Evolutionary conservation across 1,140 invertebrate species (phyloP), one percentile per base, ranked within the genome.

Genomic region (Ctenoplectra terminalis): DNA sequence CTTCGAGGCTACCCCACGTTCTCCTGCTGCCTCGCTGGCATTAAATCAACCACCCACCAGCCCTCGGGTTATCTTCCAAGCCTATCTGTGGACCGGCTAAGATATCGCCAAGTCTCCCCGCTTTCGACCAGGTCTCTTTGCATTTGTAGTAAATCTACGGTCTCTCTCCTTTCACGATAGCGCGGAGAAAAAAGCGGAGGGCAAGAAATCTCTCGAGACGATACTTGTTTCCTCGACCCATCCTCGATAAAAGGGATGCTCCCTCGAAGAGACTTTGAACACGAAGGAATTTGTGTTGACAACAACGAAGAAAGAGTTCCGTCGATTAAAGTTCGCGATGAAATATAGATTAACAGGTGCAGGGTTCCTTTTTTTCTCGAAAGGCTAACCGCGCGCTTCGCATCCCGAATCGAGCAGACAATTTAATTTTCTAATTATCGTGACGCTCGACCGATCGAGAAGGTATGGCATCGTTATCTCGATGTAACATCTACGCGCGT

Each of bases 391-490:
- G 61, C 20, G 56, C 43, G 15, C 31, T 13, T 15, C 43, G 52
- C 2, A 60, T 66, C 46, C 88, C 77, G 67, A 86, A 87, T 58
- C 74, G 66, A 73, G 86, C 89, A 87, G 91, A 93, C 91, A 90
- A 93, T 93, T 93, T 93, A 93, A 94, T 94, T 93, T 93, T 94
- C 90, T 92, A 94, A 94, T 94, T 93, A 93, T 93, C 92, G 90
- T 91, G 91, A 91, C 89, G 91, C 82, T 82, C 74, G 46, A 78
- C 85, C 88, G 88, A 90, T 92, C 89, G 89, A 64, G 63, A 61
- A 52, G 71, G 60, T 82, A 87, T 79, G 88, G 80, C 82, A 63
- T 82, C 72, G 82, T 91, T 94, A 94, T 94, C 93, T 93, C 83
- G 79, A 86, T 81, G 88, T 90, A 85, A 90, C 88, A 93, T 93